phyloP scores from a whole-genome alignment of 2,888 invertebrate species.

The Ophion obscuratus region DNA sequence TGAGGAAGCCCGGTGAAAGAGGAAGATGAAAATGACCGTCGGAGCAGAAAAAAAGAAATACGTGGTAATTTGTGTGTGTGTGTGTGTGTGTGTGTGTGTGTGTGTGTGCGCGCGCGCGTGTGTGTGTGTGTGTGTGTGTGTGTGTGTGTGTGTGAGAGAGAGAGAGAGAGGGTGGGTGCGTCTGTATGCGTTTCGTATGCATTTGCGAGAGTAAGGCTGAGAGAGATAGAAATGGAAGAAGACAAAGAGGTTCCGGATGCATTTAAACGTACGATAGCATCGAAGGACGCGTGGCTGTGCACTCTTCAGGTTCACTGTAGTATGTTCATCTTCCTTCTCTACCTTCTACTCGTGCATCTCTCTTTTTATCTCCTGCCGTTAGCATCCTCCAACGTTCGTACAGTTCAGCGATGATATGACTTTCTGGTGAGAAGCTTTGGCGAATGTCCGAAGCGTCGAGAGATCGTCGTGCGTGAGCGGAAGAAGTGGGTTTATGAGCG shows the following conservation, averaged over 20 bases:
- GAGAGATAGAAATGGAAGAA: slow-evolving; percentile 26
- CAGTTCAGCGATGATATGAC: slow-evolving; percentile 7
- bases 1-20: slow-evolving; percentile 48
- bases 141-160: too few relatives aligned
- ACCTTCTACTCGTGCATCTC: neutral
- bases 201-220: neutral
- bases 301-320: slow-evolving; percentile 18
- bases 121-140: too few relatives aligned
- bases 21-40: slow-evolving; percentile 32
- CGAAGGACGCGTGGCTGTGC: slow-evolving; percentile 55
- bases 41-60: slow-evolving; percentile 22
- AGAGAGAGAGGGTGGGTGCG: neutral
- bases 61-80: neutral
- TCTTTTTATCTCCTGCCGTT: neutral
- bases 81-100: neutral
- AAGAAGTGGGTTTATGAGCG: neutral
- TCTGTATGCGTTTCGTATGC: neutral
- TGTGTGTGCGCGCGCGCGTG: neutral
- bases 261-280: slow-evolving; percentile 60
- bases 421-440: slow-evolving; percentile 16
- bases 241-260: slow-evolving; percentile 55
- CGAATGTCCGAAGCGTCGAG: neutral
- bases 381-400: neutral
- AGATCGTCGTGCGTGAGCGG: neutral
- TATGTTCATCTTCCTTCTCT: neutral